A percentile compares a stretch with the other conserved stretches of the same genome.
Conservation (phyloP, 2,888 invertebrate species). For the Brachyopa scutellaris region DNA sequence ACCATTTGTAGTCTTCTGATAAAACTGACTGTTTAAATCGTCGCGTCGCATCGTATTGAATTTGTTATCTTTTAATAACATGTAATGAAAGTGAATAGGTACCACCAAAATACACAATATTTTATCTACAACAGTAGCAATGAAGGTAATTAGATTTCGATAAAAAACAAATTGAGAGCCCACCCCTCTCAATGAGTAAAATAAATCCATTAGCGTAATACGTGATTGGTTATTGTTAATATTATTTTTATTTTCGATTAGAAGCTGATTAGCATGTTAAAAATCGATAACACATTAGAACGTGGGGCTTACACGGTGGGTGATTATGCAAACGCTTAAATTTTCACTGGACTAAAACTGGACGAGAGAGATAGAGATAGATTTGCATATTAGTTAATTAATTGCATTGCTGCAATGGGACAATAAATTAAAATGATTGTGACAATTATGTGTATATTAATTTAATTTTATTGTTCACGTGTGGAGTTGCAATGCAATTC, state of each 20-base stretch:
- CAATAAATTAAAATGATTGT: not conserved
- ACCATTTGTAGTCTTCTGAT: no score
- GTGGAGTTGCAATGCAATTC: no score
- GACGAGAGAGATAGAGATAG: no score
- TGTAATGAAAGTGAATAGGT: not conserved
- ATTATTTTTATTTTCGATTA: not conserved
- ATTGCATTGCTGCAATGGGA: not conserved
- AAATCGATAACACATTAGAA: not conserved
- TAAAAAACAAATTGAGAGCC: not conserved
- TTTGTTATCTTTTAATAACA: slow-evolving; percentile 4
- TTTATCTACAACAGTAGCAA: slow-evolving; percentile 2
- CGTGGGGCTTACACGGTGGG: no score
- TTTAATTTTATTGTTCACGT: no score
- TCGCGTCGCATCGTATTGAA: no score
- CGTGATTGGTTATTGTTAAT: slow-evolving; percentile 10
- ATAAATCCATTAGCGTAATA: slow-evolving; percentile 9
- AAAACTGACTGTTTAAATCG: no score
- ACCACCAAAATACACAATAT: not conserved
- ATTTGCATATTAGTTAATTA: not conserved
- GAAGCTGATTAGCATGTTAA: not conserved
- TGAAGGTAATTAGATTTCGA: slow-evolving; percentile 5
- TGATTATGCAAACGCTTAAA: not conserved
- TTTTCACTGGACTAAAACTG: no score
- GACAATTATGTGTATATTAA: no score
- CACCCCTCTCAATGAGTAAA: not conserved